Conservation (phyloP, 2,888 invertebrate species). For the Cyclophora punctaria region DNA sequence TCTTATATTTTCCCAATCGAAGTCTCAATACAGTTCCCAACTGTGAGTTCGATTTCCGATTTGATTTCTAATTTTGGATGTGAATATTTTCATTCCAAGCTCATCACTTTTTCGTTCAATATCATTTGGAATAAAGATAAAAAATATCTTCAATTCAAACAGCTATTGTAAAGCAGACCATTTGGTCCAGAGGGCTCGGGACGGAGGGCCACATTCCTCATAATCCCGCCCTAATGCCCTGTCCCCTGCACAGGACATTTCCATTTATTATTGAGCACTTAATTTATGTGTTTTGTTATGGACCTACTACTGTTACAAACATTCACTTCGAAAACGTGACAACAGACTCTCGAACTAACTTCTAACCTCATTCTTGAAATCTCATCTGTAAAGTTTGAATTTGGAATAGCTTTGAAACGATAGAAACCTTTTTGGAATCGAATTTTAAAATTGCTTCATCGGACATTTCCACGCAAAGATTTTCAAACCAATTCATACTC, state of each 20-base stretch:
- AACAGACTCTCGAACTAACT: not conserved
- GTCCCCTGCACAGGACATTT: slow-evolving; percentile 75
- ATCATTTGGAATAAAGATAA: no score
- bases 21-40: no score
- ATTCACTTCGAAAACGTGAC: slow-evolving; percentile 31
- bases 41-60: no score
- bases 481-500: slow-evolving; percentile 27
- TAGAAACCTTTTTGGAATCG: no score
- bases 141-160: not conserved
- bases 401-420: no score
- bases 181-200: slow-evolving; percentile 35
- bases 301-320: slow-evolving; percentile 60
- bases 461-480: slow-evolving; percentile 47
- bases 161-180: slow-evolving; percentile 6
- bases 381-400: no score
- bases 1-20: no score
- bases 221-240: slow-evolving; percentile 74
- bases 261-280: slow-evolving; percentile 77
- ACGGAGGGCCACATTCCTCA: slow-evolving; percentile 56
- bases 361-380: no score
- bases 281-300: slow-evolving; percentile 77
- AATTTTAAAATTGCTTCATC: slow-evolving; percentile 39
- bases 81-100: no score
- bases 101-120: no score
- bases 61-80: no score